Conservation (phyloP, 2,797 vertebrate species). For the Echiichthys vipera region DNA sequence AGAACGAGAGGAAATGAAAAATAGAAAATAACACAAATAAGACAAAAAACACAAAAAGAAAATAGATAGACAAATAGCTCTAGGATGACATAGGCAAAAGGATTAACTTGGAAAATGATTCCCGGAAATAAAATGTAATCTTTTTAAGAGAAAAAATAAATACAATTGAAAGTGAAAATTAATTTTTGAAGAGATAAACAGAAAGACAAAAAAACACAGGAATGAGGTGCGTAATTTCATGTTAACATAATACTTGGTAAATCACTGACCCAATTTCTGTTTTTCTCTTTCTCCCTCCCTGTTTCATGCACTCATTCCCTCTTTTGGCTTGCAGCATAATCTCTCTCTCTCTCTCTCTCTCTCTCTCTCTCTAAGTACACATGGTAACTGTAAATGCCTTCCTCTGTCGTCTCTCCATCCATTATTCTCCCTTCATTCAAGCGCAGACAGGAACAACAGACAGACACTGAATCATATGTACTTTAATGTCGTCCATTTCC, state of each 20-base stretch:
- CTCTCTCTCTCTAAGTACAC: slow-evolving; percentile 40
- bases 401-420: slow-evolving; percentile 13
- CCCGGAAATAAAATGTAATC: slow-evolving; percentile 6
- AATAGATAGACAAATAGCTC: neutral
- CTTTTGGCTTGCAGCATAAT: slow-evolving; percentile 82
- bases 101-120: slow-evolving; percentile 9
- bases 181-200: slow-evolving; percentile 19
- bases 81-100: neutral
- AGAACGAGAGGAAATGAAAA: slow-evolving; percentile 1
- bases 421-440: slow-evolving; percentile 3
- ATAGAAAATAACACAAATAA: neutral
- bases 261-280: slow-evolving; percentile 86
- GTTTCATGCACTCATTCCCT: slow-evolving; percentile 73
- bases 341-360: slow-evolving; percentile 65
- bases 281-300: slow-evolving; percentile 65
- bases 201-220: slow-evolving; percentile 69
- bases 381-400: slow-evolving; percentile 48
- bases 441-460: slow-evolving; percentile 19
- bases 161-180: slow-evolving; percentile 11
- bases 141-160: neutral
- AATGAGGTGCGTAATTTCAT: slow-evolving; percentile 75
- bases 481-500: slow-evolving; percentile 14
- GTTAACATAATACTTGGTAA: slow-evolving; percentile 81
- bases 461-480: slow-evolving; percentile 1
- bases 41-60: neutral